These are phyloP conservation scores for Leptosomus discolor DNA, from an alignment of 2,113 vertebrate species.

Conservation along the genomic window DNA sequence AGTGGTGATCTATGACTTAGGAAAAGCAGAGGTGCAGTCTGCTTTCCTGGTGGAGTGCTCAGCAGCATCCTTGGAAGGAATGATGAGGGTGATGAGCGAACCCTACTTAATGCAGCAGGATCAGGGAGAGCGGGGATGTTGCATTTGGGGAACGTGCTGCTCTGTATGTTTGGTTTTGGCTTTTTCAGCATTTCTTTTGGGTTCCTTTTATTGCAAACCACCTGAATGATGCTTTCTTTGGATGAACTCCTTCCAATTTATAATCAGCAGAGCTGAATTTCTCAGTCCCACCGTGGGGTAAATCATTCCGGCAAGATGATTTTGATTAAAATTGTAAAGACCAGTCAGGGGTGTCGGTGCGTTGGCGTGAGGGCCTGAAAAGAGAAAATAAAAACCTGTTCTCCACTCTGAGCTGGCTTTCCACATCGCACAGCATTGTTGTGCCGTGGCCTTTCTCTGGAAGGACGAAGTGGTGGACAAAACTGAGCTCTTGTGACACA, in stretches of 20 bases:
- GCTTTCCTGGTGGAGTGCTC: not conserved
- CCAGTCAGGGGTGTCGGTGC: not conserved
- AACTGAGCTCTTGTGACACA: not conserved
- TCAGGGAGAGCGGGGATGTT: not conserved
- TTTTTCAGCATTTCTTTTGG: not conserved
- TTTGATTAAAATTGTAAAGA: not conserved
- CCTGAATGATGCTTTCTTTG: not conserved
- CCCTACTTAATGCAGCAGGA: not conserved
- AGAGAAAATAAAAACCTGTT: not conserved
- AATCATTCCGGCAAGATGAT: not conserved
- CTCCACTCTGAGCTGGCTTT: not conserved
- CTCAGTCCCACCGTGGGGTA: accelerated
- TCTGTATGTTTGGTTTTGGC: accelerated
- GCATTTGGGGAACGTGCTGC: accelerated
- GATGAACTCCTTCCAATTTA: not conserved
- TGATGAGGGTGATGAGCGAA: not conserved
- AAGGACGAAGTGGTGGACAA: accelerated
- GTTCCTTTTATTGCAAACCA: not conserved
- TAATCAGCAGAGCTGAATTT: not conserved
- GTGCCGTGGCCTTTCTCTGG: not conserved
- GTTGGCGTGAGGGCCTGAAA: not conserved
- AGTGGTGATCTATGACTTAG: not conserved
- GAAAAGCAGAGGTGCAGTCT: not conserved
- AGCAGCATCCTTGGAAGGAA: not conserved
- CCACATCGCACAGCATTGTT: accelerated